Evolutionary conservation across 2,797 vertebrate genomes (phyloP), one percentile per base, ranked within the genome.

Genomic region (Kryptolebias ocellatus): DNA sequence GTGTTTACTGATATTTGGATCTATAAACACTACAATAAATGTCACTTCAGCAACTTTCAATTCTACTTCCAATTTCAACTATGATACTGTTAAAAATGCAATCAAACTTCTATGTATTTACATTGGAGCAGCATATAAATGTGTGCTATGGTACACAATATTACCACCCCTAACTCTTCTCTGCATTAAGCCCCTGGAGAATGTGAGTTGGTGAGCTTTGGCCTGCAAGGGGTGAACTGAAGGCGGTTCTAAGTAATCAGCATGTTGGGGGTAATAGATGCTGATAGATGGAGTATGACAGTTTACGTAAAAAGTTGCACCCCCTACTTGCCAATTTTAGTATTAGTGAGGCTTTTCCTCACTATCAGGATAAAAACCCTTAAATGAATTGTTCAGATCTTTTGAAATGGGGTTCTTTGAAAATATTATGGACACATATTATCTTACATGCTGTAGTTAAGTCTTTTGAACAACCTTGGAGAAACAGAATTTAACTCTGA

Each of bases 181-280:
- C 60, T 59, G 54, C 61, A 67, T 74, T 80, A 78, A 86, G 72
- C 64, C 31, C 67, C 82, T 60, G 72, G 65, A 83, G 73, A 87
- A 82, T 87, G 76, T 79, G 64, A 78, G 60, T 60, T 42, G 49
- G 5, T 66, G 76, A 80, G 61, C 76, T 64, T 57, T 84, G 68
- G 78, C 74, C 51, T 79, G 28, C 44, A 2, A 66, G 70, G 58
- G 66, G 60, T 84, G 78, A 85, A 57, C 54, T 60, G 29, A 65
- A 81, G 70, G 75, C 67, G 42, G 63, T 72, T 78, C 61, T 74
- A 51, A 18, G 46, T 18, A 49, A 64, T 47, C 56, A 17, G 31
- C 63, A 42, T 67, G 34, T 60, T 61, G 60, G 47, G 46, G 24
- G 2, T 27, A 58, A 76, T 44, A 14, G 47, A 77, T 58, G 53